Evolutionary conservation across 2,888 invertebrate genomes (phyloP), one percentile per base, ranked within the genome.

Genomic region (Pseudococcus jackbeardsleyi): DNA sequence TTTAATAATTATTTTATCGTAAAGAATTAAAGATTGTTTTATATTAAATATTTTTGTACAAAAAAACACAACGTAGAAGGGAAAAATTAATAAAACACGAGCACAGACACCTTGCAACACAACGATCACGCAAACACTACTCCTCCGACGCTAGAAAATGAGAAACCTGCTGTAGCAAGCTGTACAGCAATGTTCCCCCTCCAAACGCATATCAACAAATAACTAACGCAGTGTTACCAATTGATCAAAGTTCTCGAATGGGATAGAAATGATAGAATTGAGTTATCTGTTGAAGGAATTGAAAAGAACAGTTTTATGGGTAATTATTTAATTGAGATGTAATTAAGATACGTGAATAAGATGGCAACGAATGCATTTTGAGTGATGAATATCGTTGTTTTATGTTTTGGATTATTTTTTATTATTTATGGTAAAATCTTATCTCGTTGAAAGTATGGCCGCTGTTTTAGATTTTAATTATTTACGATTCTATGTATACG

Each of bases 131-230:
- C 46, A 42, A 82, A 82, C 79, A 46, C 79, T 82, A 46, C 79
- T 77, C 77, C 39, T 17, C 39, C 77, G 4, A 77, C 33, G 79
- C n/a, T 12, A 46, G 19, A 39, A 19, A 46, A 82, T 82, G 79
- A 82, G 79, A 82, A 46, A 82, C 79, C 79, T 82, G 79, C 79
- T 82, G 79, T 19, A 46, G 79, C 46, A 82, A 82, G 79, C 79
- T 46, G 79, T 46, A 82, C 79, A 46, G 42, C n/a, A 19, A 46
- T 82, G 42, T 82, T 46, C 79, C 46, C 46, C 79, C 79, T 46
- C 79, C 33, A 82, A 22, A 11, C 46, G 11, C 46, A 82, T 82
- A 82, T 82, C 79, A 82, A 82, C 79, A 82, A 82, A 82, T 82
- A 82, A 82, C 79, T 82, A 46, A 46, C 19, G 46, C 79, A 82